phyloP scores from a whole-genome alignment of 2,797 vertebrate genomes.

The Cyprinodon diabolis region DNA sequence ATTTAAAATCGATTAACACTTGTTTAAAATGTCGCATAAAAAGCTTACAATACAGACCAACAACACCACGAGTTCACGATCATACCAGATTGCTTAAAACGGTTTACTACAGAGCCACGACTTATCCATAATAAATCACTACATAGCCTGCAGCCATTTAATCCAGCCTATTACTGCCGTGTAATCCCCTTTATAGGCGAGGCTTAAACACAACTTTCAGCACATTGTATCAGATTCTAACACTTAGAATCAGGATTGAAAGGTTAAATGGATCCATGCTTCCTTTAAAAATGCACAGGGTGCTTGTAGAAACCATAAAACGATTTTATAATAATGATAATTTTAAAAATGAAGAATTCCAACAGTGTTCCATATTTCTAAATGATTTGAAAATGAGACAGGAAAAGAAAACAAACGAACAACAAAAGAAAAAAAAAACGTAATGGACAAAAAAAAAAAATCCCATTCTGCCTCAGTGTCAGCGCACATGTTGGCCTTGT shows the following conservation, averaged over 20 bases:
- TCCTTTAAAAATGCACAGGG: not conserved
- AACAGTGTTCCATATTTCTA: not conserved
- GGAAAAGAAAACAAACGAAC: not conserved
- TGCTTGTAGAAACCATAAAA: slow-evolving; percentile 4
- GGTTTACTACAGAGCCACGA: slow-evolving; percentile 46
- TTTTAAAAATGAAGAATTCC: not conserved
- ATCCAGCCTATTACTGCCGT: slow-evolving; percentile 32
- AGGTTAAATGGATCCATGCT: slow-evolving; percentile 14
- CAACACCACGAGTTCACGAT: not conserved
- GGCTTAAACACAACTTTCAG: slow-evolving; percentile 40
- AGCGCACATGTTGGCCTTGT: slow-evolving; percentile 62
- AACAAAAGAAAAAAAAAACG: not conserved
- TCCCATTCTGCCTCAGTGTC: slow-evolving; percentile 25
- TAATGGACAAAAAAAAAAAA: not conserved
- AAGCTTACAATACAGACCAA: not conserved
- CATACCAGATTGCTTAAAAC: slow-evolving; percentile 45
- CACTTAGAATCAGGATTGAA: slow-evolving; percentile 20
- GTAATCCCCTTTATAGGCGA: slow-evolving; percentile 39
- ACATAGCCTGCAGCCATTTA: slow-evolving; percentile 61
- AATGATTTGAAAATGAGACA: not conserved
- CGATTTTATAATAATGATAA: not conserved
- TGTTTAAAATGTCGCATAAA: not conserved
- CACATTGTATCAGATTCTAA: slow-evolving; percentile 37
- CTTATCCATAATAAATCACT: slow-evolving; percentile 57
- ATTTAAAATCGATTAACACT: too few species aligned